phyloP scores from a whole-genome alignment of 2,888 invertebrate species.

The Rhamphomyia laevipes region DNA sequence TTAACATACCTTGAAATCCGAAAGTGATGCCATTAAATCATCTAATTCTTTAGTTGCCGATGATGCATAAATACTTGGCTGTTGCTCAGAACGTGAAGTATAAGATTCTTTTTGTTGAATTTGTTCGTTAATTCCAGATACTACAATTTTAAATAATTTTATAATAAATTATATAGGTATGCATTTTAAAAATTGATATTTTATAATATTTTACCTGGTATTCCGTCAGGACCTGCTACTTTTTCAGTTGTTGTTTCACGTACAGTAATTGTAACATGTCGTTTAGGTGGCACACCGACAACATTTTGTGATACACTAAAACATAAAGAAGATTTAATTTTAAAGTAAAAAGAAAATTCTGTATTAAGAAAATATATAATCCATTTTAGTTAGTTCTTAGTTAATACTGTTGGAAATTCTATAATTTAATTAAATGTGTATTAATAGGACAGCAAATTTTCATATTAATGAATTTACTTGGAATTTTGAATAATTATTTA shows the following conservation, averaged over 20 bases:
- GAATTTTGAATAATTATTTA: too few relatives aligned
- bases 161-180: too few relatives aligned
- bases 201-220: not conserved
- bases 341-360: not conserved
- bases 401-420: too few relatives aligned
- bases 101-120: conserved; percentile 32
- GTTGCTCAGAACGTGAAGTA: conserved; percentile 18
- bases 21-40: conserved; percentile 90
- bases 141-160: conserved; percentile 16
- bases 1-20: conserved; percentile 77
- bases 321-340: not conserved
- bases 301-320: too few relatives aligned
- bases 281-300: conserved; percentile 26
- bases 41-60: conserved; percentile 90
- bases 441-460: too few relatives aligned
- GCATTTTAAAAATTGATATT: not conserved
- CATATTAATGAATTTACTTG: too few relatives aligned
- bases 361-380: too few relatives aligned
- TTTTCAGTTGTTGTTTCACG: conserved; percentile 49
- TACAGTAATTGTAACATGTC: conserved; percentile 47
- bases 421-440: too few relatives aligned
- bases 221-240: conserved; percentile 33
- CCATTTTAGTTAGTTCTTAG: conserved; percentile 21
- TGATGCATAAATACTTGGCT: conserved; percentile 44
- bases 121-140: conserved; percentile 30